Conservation (phyloP, 1,140 invertebrate genomes). For the Drosophila triauraria region DNA sequence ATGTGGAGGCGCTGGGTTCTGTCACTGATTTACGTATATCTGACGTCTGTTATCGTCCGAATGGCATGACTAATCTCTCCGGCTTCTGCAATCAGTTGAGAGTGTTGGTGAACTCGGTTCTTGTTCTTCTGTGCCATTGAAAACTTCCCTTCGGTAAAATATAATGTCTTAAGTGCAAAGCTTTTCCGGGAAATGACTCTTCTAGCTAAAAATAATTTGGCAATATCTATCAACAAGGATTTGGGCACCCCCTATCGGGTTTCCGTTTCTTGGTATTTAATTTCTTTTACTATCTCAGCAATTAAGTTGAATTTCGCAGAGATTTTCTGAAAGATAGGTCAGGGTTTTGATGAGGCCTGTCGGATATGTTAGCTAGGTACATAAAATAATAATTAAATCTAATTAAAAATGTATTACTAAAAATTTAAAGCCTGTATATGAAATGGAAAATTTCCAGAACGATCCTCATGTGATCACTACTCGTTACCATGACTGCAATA, state of each 20-base stretch:
- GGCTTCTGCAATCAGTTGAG: slow-evolving; percentile 12
- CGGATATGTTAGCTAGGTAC: neutral
- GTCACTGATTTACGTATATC: slow-evolving; percentile 49
- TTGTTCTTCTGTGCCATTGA: slow-evolving; percentile 2
- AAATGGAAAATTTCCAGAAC: neutral
- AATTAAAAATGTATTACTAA: no score
- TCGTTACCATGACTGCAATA: no score
- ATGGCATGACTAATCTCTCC: slow-evolving; percentile 32
- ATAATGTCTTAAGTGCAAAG: slow-evolving; percentile 2
- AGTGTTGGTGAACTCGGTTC: neutral
- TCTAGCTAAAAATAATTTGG: slow-evolving; percentile 24
- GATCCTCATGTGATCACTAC: neutral
- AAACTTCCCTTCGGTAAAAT: slow-evolving; percentile 6
- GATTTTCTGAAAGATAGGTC: slow-evolving; percentile 3
- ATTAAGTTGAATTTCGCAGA: neutral
- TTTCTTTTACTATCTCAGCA: neutral
- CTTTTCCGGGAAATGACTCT: slow-evolving; percentile 24
- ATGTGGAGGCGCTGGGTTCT: neutral
- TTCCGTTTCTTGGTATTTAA: neutral
- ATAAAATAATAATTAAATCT: no score
- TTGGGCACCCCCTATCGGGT: neutral
- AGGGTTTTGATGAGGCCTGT: neutral
- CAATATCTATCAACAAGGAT: slow-evolving; percentile 1
- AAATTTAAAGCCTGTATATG: no score
- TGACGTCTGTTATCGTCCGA: slow-evolving; percentile 34